A percentile compares a stretch with the other conserved stretches of the same genome.
These are phyloP conservation scores for Heterodera schachtii DNA, from an alignment of 1,140 invertebrate species.

Conservation along the genomic window DNA sequence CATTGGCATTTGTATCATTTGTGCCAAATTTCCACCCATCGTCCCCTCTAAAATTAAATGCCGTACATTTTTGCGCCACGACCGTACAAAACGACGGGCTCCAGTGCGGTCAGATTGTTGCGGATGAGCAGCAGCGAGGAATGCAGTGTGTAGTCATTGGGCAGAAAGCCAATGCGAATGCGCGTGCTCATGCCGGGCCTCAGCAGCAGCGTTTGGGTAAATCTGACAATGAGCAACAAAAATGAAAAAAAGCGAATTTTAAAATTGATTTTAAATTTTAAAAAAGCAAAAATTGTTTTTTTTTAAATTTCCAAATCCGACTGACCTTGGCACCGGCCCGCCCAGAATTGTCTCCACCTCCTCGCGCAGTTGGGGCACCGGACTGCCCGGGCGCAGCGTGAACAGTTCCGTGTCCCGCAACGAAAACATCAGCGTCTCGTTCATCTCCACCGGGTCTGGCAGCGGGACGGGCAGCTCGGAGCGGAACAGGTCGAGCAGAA, in stretches of 20 bases:
- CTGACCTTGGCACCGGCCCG: slow-evolving; percentile 55
- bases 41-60: not conserved
- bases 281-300: no score
- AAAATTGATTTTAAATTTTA: no score
- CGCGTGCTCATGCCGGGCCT: slow-evolving; percentile 68
- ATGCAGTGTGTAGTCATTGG: slow-evolving; percentile 68
- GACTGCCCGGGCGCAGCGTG: slow-evolving; percentile 66
- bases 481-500: slow-evolving; percentile 67
- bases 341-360: slow-evolving; percentile 67
- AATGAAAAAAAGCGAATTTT: no score
- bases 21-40: not conserved
- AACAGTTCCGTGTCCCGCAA: slow-evolving; percentile 69
- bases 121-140: slow-evolving; percentile 72
- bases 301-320: not conserved
- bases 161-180: slow-evolving; percentile 69
- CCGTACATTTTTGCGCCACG: slow-evolving; percentile 76
- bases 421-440: slow-evolving; percentile 69
- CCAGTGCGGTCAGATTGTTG: slow-evolving; percentile 90
- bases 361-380: slow-evolving; percentile 67
- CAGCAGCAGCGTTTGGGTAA: slow-evolving; percentile 69
- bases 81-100: slow-evolving; percentile 80
- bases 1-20: no score
- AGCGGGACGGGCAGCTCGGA: slow-evolving; percentile 53
- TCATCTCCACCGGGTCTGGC: slow-evolving; percentile 57
- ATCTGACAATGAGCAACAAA: slow-evolving; percentile 31